These are phyloP conservation scores for Drosophila bifasciata DNA, from an alignment of 1,140 invertebrate species.

Conservation along the genomic window DNA sequence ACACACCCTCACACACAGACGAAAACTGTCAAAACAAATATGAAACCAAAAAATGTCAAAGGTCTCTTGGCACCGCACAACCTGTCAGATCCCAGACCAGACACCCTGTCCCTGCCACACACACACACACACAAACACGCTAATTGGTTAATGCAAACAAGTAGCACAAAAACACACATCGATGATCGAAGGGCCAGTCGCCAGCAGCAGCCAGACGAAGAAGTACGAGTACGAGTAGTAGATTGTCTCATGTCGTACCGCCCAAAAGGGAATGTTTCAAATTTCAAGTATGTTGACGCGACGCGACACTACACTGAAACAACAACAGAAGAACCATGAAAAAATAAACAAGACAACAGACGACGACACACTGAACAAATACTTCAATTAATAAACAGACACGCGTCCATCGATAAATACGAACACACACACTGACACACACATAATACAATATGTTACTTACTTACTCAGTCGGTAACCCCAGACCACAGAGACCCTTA, in stretches of 20 bases:
- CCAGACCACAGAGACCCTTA: background rate
- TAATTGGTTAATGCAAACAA: conserved; percentile 83
- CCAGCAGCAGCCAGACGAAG: background rate
- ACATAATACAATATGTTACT: conserved; percentile 34
- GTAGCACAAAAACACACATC: conserved; percentile 24
- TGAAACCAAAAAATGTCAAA: conserved; percentile 74
- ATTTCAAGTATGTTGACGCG: conserved; percentile 80
- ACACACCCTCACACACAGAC: conserved; percentile 19
- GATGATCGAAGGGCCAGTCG: conserved; percentile 34
- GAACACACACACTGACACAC: conserved; percentile 27
- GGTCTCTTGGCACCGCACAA: conserved; percentile 50
- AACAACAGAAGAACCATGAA: conserved; percentile 49
- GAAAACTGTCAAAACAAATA: conserved; percentile 73
- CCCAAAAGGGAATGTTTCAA: conserved; percentile 69
- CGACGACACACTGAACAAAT: conserved; percentile 69
- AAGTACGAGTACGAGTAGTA: background rate
- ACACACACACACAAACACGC: conserved; percentile 19
- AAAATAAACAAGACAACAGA: conserved; percentile 72
- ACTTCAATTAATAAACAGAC: conserved; percentile 82
- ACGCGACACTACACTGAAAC: conserved; percentile 60
- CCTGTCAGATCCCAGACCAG: conserved; percentile 13
- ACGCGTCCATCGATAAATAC: conserved; percentile 80
- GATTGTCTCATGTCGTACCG: conserved; percentile 22
- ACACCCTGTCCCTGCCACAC: too few species aligned
- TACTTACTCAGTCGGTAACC: conserved; percentile 6